Conservation (phyloP, 1,140 invertebrate species). For the Cyclina sinensis region DNA sequence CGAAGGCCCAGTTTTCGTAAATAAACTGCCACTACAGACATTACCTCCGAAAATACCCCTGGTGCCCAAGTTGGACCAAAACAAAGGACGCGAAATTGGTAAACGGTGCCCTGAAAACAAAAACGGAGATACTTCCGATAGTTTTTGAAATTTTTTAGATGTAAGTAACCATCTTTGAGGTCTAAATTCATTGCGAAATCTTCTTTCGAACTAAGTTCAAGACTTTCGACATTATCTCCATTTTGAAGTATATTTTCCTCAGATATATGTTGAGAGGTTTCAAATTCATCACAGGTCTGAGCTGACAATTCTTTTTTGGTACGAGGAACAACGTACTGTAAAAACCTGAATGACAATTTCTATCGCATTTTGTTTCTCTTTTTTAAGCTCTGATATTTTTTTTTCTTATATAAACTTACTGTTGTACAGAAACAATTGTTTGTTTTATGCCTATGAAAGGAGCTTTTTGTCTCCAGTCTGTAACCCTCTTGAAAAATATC, state of each 20-base stretch:
- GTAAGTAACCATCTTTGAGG: conserved; percentile 54
- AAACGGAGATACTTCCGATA: conserved; percentile 38
- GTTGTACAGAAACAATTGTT: not conserved
- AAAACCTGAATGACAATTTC: conserved; percentile 52
- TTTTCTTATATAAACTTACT: not conserved
- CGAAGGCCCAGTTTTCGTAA: conserved; percentile 4
- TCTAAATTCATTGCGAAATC: conserved; percentile 58
- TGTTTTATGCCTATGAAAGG: conserved; percentile 21
- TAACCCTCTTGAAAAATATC: conserved; percentile 56
- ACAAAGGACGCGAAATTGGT: conserved; percentile 42
- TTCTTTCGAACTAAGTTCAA: conserved; percentile 50
- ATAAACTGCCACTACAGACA: conserved; percentile 26
- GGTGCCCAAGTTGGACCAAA: conserved; percentile 46
- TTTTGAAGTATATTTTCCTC: conserved; percentile 60
- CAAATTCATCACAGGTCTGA: conserved; percentile 56
- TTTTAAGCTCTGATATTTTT: conserved; percentile 37
- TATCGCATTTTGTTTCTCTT: conserved; percentile 50
- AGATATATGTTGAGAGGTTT: conserved; percentile 60
- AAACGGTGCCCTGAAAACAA: conserved; percentile 21
- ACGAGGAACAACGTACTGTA: conserved; percentile 58
- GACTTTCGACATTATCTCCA: conserved; percentile 52
- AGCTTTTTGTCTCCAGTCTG: conserved; percentile 20
- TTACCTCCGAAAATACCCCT: conserved; percentile 13
- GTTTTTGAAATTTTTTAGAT: conserved; percentile 11
- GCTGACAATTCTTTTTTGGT: conserved; percentile 45